phyloP scores from a whole-genome alignment of 1,140 invertebrate species.

The Drosophila aff. region DNA sequence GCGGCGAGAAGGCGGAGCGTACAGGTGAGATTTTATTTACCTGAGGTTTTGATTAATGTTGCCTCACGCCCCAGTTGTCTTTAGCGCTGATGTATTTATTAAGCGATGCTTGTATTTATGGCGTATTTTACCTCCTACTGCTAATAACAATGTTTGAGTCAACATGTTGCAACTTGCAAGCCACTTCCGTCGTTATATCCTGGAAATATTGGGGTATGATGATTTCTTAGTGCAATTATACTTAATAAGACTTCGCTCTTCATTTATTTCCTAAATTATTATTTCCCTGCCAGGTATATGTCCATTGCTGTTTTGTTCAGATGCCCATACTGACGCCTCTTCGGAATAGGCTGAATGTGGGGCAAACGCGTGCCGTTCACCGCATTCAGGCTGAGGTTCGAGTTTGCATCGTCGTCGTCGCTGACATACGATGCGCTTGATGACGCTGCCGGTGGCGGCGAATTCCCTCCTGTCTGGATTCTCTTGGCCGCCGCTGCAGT shows the following conservation, averaged over 20 bases:
- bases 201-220: not conserved
- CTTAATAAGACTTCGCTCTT: no score
- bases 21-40: conserved; percentile 57
- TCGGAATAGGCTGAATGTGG: conserved; percentile 61
- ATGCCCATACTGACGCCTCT: conserved; percentile 32
- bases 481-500: not conserved
- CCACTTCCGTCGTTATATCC: not conserved
- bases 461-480: no score
- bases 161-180: conserved; percentile 27
- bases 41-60: conserved; percentile 65
- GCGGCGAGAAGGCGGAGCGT: conserved; percentile 2
- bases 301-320: conserved; percentile 48
- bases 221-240: not conserved
- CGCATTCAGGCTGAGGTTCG: conserved; percentile 61
- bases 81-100: conserved; percentile 62
- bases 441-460: no score
- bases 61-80: conserved; percentile 56
- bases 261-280: no score
- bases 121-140: conserved; percentile 10
- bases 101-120: conserved; percentile 52
- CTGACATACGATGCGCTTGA: not conserved
- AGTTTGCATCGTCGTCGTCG: conserved; percentile 54
- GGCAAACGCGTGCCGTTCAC: conserved; percentile 68
- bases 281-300: conserved; percentile 57
- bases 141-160: conserved; percentile 51